Evolutionary conservation across 2,888 invertebrate species (phyloP).

Genomic region (Drosophila meridionalis): DNA sequence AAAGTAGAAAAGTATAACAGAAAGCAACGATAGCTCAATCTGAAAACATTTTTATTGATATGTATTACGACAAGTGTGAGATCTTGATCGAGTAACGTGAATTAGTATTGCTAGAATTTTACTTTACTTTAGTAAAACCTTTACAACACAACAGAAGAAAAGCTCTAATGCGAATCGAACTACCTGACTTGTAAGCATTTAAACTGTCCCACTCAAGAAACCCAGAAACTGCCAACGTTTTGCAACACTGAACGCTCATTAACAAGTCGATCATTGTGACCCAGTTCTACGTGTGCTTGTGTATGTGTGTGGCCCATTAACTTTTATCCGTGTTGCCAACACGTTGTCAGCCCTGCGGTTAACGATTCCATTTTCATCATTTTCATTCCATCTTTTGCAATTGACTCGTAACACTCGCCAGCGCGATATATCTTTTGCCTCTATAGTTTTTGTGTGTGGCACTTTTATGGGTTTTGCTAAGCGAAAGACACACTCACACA

Average conservation of each 20-base stretch:
- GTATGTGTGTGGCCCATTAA: conserved; percentile 11
- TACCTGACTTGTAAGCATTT: not conserved
- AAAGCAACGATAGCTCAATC: not conserved
- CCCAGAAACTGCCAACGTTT: not conserved
- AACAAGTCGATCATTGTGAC: conserved; percentile 20
- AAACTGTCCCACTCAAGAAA: not conserved
- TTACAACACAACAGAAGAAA: not conserved
- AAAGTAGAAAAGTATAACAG: not conserved
- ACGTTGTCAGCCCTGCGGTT: conserved; percentile 36
- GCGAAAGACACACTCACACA: conserved; percentile 30
- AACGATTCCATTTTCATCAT: conserved; percentile 38
- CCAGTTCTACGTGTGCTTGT: conserved; percentile 15
- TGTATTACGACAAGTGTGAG: not conserved
- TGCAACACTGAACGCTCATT: conserved; percentile 2
- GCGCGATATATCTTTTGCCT: conserved; percentile 45
- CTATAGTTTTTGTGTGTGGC: conserved; percentile 34
- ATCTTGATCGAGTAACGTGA: not conserved
- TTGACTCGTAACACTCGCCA: conserved; percentile 48
- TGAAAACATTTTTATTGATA: not conserved
- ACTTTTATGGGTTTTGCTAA: conserved; percentile 66
- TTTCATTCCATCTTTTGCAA: conserved; percentile 55
- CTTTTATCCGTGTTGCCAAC: conserved; percentile 7
- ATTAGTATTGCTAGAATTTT: not conserved
- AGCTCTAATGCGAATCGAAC: not conserved
- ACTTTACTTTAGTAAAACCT: not conserved